Conservation (phyloP, 2,797 vertebrate species). For the Hafferia zeledoni region DNA sequence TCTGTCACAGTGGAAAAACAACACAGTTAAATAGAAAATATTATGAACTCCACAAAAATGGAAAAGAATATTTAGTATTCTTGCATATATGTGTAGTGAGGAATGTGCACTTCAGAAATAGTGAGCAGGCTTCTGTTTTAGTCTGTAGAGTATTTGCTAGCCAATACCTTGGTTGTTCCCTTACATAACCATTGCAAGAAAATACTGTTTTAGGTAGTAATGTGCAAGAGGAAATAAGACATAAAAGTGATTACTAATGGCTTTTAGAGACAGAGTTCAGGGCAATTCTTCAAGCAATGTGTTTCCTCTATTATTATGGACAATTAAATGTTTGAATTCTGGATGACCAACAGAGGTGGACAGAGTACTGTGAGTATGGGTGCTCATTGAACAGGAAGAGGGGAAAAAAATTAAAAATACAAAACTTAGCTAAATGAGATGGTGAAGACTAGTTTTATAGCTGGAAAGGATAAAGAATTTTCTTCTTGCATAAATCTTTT, state of each 20-base stretch:
- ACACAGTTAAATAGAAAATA: background rate
- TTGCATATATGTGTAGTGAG: background rate
- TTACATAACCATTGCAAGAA: background rate
- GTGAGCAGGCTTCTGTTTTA: background rate
- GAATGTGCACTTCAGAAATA: background rate
- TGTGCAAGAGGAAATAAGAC: background rate
- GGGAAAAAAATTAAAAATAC: background rate
- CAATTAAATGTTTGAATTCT: background rate
- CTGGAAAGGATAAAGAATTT: background rate
- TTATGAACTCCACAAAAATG: background rate
- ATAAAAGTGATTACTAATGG: background rate
- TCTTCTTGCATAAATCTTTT: background rate
- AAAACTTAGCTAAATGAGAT: background rate
- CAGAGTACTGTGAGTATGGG: background rate
- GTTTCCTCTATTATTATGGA: background rate
- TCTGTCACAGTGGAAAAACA: background rate
- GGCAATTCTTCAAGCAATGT: background rate
- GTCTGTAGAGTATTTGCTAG: background rate
- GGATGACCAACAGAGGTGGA: background rate
- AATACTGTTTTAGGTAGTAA: background rate
- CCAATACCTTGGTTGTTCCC: background rate
- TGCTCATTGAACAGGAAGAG: background rate
- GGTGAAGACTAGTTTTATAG: background rate
- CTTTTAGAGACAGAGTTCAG: background rate
- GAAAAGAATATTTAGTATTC: background rate